Evolutionary conservation across 2,888 invertebrate genomes (phyloP).

Genomic region (Lepas anatifera): DNA sequence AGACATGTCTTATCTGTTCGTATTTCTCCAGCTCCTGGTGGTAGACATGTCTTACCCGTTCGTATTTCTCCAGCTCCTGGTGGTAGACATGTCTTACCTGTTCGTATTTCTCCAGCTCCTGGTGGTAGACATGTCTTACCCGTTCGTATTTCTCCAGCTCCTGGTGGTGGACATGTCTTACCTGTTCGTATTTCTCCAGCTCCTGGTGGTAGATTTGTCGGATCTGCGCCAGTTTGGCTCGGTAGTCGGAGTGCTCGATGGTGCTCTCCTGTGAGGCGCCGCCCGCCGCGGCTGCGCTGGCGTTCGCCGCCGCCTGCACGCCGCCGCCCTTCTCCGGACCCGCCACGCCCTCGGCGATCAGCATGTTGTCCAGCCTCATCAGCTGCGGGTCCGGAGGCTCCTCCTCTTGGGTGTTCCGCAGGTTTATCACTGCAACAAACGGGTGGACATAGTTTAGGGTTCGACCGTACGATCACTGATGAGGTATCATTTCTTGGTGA

Average conservation of each 20-base stretch:
- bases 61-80: conserved; percentile 97
- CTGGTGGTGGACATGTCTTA: neutral
- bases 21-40: neutral
- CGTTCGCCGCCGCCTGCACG: conserved; percentile 76
- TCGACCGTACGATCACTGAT: no score
- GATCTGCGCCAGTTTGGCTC: conserved; percentile 96
- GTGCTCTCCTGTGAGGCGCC: conserved; percentile 79
- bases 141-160: conserved; percentile 32
- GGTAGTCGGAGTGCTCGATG: conserved; percentile 98
- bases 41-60: conserved; percentile 32
- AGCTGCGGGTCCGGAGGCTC: conserved; percentile 96
- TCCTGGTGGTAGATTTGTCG: conserved; percentile 98
- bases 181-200: conserved; percentile 84
- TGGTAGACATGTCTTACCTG: conserved; percentile 99
- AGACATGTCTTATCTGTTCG: conserved; percentile 82
- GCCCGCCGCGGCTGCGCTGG: conserved; percentile 67
- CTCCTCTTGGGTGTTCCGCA: conserved; percentile 94
- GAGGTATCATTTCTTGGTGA: no score
- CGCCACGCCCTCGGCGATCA: conserved; percentile 90
- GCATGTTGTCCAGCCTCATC: conserved; percentile 98
- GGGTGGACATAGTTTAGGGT: no score
- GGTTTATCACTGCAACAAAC: conserved; percentile 59
- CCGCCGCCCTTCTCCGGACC: conserved; percentile 39
- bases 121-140: conserved; percentile 97
- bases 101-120: conserved; percentile 97